phyloP scores from a whole-genome alignment of 2,113 vertebrate species.

The Seriola rivoliana region DNA sequence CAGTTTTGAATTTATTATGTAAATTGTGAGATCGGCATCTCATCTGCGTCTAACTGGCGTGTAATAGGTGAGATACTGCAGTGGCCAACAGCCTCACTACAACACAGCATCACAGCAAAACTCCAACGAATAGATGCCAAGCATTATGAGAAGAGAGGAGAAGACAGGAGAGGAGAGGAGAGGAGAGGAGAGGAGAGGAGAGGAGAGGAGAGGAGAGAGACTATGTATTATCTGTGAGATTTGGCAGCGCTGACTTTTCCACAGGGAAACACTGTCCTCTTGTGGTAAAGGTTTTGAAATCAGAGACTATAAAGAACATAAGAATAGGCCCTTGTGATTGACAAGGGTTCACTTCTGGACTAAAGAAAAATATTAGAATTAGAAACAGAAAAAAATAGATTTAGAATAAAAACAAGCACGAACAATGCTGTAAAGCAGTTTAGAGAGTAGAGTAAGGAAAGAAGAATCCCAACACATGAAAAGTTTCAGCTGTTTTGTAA shows the following conservation, averaged over 20 bases:
- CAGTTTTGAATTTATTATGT: background rate
- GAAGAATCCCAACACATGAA: no score
- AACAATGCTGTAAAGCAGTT: no score
- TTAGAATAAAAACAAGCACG: no score
- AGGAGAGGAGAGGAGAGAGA: background rate
- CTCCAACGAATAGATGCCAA: background rate
- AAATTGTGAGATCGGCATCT: background rate
- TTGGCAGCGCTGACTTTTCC: conserved; percentile 15
- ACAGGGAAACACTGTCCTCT: conserved; percentile 72
- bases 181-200: no score
- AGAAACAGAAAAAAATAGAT: no score
- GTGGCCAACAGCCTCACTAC: background rate
- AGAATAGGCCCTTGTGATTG: background rate
- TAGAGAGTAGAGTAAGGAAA: no score
- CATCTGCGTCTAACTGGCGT: background rate
- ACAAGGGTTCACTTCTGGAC: background rate
- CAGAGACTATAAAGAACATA: background rate
- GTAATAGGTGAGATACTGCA: background rate
- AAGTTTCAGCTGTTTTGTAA: no score
- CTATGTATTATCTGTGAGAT: background rate
- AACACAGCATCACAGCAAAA: conserved; percentile 7
- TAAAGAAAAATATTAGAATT: background rate
- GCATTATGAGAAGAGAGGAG: background rate
- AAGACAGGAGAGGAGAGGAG: background rate
- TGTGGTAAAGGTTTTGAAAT: conserved; percentile 45